Conservation (phyloP, 30 jellyfish, hydroid and myxozoan species). For the Clytia hemisphaerica region DNA sequence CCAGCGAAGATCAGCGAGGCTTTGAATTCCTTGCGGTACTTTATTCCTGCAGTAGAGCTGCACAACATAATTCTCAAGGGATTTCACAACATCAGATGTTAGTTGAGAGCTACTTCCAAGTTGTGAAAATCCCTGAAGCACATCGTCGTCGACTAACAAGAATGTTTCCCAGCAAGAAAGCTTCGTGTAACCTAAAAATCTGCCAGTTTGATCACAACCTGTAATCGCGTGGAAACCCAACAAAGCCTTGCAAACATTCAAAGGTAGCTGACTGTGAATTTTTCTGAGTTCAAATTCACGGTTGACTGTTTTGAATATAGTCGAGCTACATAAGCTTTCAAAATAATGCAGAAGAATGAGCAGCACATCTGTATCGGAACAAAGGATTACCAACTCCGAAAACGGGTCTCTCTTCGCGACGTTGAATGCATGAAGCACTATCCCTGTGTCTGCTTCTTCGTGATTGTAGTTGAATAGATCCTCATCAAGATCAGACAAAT, state of each 20-base stretch:
- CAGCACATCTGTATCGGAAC: constrained; percentile 35
- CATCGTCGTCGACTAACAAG: not conserved
- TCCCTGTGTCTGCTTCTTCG: constrained; percentile 37
- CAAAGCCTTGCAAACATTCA: not conserved
- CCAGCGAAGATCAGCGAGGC: no score
- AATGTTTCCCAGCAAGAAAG: constrained; percentile 15
- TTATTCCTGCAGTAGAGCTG: no score
- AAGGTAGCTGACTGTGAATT: not conserved
- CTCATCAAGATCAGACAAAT: constrained; percentile 5
- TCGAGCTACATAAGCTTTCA: not conserved
- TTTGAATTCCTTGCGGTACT: no score
- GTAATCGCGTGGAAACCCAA: constrained; percentile 4
- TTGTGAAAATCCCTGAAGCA: no score
- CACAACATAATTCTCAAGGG: no score
- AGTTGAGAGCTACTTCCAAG: no score
- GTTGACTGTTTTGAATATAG: not conserved
- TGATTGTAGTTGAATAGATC: not conserved
- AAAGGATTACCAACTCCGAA: constrained; percentile 19
- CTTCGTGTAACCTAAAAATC: not conserved
- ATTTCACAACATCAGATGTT: no score
- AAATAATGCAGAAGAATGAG: no score
- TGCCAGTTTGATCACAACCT: constrained; percentile 17
- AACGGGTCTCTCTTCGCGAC: constrained; percentile 32
- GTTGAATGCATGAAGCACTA: constrained; percentile 28
- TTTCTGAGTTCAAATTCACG: not conserved